Conservation (phyloP, 2,113 vertebrate genomes). For the Fregetta grallaria region DNA sequence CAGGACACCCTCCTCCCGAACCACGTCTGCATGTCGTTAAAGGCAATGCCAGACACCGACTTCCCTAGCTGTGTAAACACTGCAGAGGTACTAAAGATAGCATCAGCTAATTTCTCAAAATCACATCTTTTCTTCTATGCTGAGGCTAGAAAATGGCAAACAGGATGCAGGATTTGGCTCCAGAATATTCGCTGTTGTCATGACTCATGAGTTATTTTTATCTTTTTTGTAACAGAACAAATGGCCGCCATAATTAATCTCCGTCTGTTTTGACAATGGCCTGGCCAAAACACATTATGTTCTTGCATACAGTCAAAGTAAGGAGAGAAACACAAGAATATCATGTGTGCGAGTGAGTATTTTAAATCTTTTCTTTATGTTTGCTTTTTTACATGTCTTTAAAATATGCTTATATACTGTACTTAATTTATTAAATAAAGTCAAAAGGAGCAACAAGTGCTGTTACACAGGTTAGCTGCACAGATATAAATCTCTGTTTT, state of each 20-base stretch:
- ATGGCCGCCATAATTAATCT: neutral
- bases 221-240: slow-evolving; percentile 15
- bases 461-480: neutral
- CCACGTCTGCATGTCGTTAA: neutral
- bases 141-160: neutral
- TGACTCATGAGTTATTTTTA: slow-evolving; percentile 49
- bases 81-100: neutral
- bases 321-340: neutral
- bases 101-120: neutral
- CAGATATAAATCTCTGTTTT: neutral
- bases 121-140: neutral
- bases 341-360: neutral
- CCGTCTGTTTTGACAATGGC: slow-evolving; percentile 29
- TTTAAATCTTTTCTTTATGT: neutral
- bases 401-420: neutral
- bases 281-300: neutral
- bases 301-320: neutral
- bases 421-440: neutral
- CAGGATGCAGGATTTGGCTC: slow-evolving; percentile 2
- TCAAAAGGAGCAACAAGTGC: neutral
- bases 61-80: neutral
- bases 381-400: neutral
- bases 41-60: neutral
- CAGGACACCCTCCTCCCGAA: neutral
- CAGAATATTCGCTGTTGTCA: neutral